phyloP scores from a whole-genome alignment of 2,113 vertebrate species.

The Chionodraco myersi region DNA sequence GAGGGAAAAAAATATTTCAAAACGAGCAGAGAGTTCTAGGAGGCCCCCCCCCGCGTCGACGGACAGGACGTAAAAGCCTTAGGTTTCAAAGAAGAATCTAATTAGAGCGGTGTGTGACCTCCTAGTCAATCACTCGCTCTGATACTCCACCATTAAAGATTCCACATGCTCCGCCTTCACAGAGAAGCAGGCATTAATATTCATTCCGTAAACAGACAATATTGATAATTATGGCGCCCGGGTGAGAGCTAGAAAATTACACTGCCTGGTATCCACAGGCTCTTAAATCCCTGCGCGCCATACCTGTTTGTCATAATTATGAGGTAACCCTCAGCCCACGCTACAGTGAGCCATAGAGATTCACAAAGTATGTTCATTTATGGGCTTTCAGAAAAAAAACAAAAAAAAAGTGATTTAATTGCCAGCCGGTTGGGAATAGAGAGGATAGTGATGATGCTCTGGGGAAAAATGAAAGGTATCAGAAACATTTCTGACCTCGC shows the following conservation, averaged over 20 bases:
- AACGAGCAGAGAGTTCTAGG: constrained; percentile 32
- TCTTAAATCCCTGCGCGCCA: constrained; percentile 10
- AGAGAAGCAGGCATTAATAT: constrained; percentile 70
- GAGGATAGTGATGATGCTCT: background rate
- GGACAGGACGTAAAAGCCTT: background rate
- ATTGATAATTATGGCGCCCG: constrained; percentile 72
- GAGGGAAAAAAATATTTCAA: constrained; percentile 39
- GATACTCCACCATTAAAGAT: constrained; percentile 57
- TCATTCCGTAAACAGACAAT: constrained; percentile 76
- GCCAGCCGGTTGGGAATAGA: background rate
- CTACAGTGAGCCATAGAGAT: background rate
- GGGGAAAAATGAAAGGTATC: background rate
- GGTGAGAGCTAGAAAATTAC: constrained; percentile 62
- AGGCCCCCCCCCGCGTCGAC: background rate
- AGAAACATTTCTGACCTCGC: background rate
- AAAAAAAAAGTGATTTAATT: constrained; percentile 13
- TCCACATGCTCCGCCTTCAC: constrained; percentile 30
- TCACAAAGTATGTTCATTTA: constrained; percentile 18
- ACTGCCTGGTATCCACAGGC: constrained; percentile 39
- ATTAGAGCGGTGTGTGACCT: constrained; percentile 59
- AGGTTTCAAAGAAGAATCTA: constrained; percentile 57
- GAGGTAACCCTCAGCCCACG: constrained; percentile 33
- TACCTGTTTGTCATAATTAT: constrained; percentile 71
- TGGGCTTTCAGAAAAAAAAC: constrained; percentile 7
- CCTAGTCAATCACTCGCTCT: constrained; percentile 58